Base-by-base conservation (phyloP, 64 coral and sea anemone genomes). In the Porites australiensis region DNA sequence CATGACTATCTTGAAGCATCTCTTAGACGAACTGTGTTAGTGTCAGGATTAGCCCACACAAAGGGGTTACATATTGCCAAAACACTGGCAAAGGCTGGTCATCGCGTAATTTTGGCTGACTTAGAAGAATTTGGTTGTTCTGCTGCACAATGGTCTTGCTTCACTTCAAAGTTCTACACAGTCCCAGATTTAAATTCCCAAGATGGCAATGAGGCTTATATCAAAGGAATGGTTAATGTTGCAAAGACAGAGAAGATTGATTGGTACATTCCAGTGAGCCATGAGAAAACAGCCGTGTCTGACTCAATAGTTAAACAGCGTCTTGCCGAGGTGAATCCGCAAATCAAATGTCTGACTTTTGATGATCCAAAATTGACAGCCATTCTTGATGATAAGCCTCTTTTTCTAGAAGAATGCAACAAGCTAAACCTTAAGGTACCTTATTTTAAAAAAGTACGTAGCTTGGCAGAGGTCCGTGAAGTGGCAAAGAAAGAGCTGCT, bases 191-290 rank as follows among this genome's bases (percentile, higher is more conserved):
- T 88, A 74, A 68, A 84, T 68, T 54, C 50, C 18, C 49, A 52
- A 3, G 72, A 65, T 43, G 73, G 82, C 20, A 82, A 59, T 16
- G 79, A 90, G 15, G 57, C 83, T 14, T 94, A 94, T 65, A 75
- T 94, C 50, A 80, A 85, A 71, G 86, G 70, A 43, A 77, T 94
- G 19, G 68, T 94, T 0, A 76, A 90, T 23, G 18, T 94, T 53
- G 93, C 93, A 18, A 10, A 84, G 2, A 43, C 62, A 16, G 93
- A 94, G 70, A 89, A 90, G 4, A 44, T 94, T 51, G 93, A 94
- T 66, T 94, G 93, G 93, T 94, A 83, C 55, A 84, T 94, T 46
- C 93, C 93, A 37, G 47, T 94, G 11, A 94, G 93, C 55, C 79
- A 94, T 21, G 77, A 70, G 6, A 58, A 52, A 16, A 66, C 59